Conservation (phyloP, 2,113 vertebrate genomes). For the Ceyx melanurus region DNA sequence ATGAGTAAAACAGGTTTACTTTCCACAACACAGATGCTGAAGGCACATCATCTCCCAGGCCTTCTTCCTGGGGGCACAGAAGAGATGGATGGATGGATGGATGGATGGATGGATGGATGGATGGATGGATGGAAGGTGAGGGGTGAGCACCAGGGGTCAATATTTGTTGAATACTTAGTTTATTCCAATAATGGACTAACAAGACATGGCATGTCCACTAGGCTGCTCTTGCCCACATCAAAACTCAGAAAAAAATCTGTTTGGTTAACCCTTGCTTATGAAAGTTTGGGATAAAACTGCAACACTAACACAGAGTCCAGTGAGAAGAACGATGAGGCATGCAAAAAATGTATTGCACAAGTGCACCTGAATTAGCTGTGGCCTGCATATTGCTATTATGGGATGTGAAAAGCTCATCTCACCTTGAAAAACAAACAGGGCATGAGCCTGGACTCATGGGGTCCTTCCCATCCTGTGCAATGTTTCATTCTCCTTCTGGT, state of each 20-base stretch:
- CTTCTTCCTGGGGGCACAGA: not conserved
- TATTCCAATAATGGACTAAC: not conserved
- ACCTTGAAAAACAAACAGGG: not conserved
- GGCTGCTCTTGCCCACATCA: not conserved
- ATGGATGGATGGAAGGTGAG: not conserved
- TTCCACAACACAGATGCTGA: not conserved
- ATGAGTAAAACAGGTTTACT: not conserved
- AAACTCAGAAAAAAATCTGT: not conserved
- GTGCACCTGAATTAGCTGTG: not conserved
- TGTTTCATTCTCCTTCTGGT: not conserved
- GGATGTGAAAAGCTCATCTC: not conserved
- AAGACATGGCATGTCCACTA: not conserved
- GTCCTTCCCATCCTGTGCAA: not conserved
- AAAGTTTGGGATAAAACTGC: not conserved
- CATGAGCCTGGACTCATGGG: not conserved
- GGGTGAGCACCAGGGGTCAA: accelerated
- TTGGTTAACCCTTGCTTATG: not conserved
- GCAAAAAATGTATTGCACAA: not conserved
- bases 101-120: not conserved
- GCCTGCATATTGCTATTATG: not conserved
- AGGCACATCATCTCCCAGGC: not conserved
- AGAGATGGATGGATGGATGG: not conserved
- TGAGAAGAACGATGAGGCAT: not conserved
- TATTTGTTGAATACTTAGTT: not conserved
- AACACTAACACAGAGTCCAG: not conserved